Conservation (phyloP, 2,797 vertebrate species). For the Brotula barbata region DNA sequence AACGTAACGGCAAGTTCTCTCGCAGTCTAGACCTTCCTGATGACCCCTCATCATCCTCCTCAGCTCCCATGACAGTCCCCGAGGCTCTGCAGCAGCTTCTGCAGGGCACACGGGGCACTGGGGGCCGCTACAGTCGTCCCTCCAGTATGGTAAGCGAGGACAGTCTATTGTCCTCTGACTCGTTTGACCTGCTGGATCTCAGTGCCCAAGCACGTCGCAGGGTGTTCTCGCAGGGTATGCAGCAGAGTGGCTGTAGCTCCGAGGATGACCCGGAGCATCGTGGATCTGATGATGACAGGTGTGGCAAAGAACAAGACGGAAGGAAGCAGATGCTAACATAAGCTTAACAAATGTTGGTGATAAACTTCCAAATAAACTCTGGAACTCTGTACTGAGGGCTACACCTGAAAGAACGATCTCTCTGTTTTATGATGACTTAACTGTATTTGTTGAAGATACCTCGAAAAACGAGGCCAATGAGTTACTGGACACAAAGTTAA, state of each 20-base stretch:
- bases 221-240: slow-evolving; percentile 60
- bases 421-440: slow-evolving; percentile 5
- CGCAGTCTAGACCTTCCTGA: slow-evolving; percentile 76
- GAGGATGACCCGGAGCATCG: slow-evolving; percentile 68
- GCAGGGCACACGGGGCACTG: slow-evolving; percentile 41
- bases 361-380: slow-evolving; percentile 17
- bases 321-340: slow-evolving; percentile 39
- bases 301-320: slow-evolving; percentile 16
- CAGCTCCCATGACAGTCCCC: slow-evolving; percentile 46
- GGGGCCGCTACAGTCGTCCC: slow-evolving; percentile 71
- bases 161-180: slow-evolving; percentile 80
- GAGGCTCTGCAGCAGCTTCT: slow-evolving; percentile 73
- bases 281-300: slow-evolving; percentile 8
- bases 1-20: slow-evolving; percentile 85
- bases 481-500: background rate
- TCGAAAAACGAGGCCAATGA: background rate
- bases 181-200: slow-evolving; percentile 80
- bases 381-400: slow-evolving; percentile 1
- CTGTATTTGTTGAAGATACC: slow-evolving; percentile 7
- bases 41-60: slow-evolving; percentile 30
- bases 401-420: slow-evolving; percentile 1
- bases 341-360: background rate
- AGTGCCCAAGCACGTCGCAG: slow-evolving; percentile 62
- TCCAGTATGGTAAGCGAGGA: slow-evolving; percentile 83
- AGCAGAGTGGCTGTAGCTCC: slow-evolving; percentile 63